Evolutionary conservation across 2,797 vertebrate species (phyloP), one percentile per base, ranked within the genome.

Genomic region (Naso thynnoides): DNA sequence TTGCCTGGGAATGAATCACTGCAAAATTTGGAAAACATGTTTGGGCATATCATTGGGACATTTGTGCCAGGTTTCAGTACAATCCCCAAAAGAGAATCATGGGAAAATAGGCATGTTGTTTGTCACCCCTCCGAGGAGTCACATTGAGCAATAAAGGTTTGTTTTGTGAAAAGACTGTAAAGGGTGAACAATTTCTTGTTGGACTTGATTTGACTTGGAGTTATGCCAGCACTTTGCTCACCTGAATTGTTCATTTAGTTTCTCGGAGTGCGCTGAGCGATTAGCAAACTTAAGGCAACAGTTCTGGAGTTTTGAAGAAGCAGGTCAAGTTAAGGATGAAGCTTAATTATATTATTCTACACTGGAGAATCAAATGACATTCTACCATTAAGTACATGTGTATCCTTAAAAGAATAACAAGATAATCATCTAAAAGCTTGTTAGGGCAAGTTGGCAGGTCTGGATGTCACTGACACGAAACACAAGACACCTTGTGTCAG

Each of bases 181-280:
- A 38, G 0, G 0, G 42, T 5, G 13, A 27, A 23, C 39, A 1
- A 23, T 78, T 80, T 78, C 79, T 80, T 6, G 84, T 79, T 41
- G 0, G 16, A 88, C 86, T 68, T 60, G 84, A 78, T 86, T 64
- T 83, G 5, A n/a, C 27, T 48, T 72, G 72, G 60, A 6, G 2
- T 11, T 58, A 44, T 18, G 52, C 76, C 80, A 87, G 4, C 8
- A 52, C 15, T n/a, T 10, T 5, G 19, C 0, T 50, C 1, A 1
- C 58, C 23, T 24, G 15, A 1, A 27, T 38, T 41, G 21, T 14
- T 73, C 3, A 0, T 24, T 45, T 36, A 9, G 6, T 66, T 76
- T 50, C 7, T 0, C 0, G n/a, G 11, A 26, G 2, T 42, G 38
- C 19, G 54, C 54, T 14, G 9, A 65, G 2, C 6, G 23, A 21